These are phyloP conservation scores for Zaprionus camerounensis DNA, from an alignment of 1,140 invertebrate species.

Conservation along the genomic window DNA sequence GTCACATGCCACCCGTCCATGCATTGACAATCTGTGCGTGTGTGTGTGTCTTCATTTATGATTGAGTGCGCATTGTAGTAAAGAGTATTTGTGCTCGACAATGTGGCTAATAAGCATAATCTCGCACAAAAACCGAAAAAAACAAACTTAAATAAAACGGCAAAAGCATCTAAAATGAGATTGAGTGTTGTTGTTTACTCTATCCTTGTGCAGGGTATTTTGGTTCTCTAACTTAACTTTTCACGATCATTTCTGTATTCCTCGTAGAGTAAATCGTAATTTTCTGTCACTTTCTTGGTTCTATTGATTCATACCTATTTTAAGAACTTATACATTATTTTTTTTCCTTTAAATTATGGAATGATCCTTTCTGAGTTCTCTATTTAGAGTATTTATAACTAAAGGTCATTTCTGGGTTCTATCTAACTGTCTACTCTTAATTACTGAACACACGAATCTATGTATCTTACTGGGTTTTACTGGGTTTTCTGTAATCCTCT, in stretches of 20 bases:
- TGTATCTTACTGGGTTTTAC: too few species aligned
- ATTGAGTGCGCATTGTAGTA: conserved; percentile 67
- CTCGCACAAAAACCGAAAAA: conserved; percentile 18
- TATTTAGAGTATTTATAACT: too few species aligned
- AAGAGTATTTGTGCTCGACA: conserved; percentile 25
- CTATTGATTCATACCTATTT: too few species aligned
- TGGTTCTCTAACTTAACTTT: background rate
- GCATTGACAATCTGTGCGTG: conserved; percentile 35
- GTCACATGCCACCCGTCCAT: conserved; percentile 65
- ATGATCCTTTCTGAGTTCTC: too few species aligned
- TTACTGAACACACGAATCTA: too few species aligned
- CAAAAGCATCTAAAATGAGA: conserved; percentile 39
- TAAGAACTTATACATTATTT: too few species aligned
- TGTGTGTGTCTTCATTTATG: conserved; percentile 59
- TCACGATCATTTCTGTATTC: background rate
- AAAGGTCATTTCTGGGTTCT: too few species aligned
- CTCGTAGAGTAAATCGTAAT: too few species aligned
- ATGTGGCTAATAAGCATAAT: conserved; percentile 34
- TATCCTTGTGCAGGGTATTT: background rate
- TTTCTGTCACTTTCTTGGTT: too few species aligned
- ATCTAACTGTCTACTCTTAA: too few species aligned
- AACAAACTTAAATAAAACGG: conserved; percentile 18
- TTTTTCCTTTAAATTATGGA: too few species aligned
- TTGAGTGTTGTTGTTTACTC: conserved; percentile 31
- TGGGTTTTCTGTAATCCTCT: too few species aligned